phyloP scores from a whole-genome alignment of 2,888 invertebrate species.

The Aporophyla nigra region DNA sequence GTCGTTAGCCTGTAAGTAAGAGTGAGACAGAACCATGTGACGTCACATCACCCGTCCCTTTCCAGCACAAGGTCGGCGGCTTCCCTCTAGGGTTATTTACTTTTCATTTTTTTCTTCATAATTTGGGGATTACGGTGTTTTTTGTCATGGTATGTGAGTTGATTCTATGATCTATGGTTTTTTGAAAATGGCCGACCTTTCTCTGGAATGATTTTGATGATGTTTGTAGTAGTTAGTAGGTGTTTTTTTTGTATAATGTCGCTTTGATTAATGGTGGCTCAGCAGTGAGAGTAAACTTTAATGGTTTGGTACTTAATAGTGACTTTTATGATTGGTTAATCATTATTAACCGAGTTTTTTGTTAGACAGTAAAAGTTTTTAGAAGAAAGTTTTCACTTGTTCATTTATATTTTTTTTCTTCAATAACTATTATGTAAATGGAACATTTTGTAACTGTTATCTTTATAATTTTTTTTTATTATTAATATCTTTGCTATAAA shows the following conservation, averaged over 20 bases:
- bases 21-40: slow-evolving; percentile 68
- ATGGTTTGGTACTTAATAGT: slow-evolving; percentile 40
- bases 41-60: slow-evolving; percentile 71
- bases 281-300: slow-evolving; percentile 60
- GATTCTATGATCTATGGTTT: slow-evolving; percentile 23
- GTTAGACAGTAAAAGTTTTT: slow-evolving; percentile 24
- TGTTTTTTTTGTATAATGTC: slow-evolving; percentile 27
- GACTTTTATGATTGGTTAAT: slow-evolving; percentile 44
- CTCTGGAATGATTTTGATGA: slow-evolving; percentile 16
- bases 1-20: slow-evolving; percentile 72
- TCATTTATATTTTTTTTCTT: neutral
- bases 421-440: neutral
- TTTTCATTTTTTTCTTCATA: slow-evolving; percentile 66
- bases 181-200: slow-evolving; percentile 13
- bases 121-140: slow-evolving; percentile 42
- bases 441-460: slow-evolving; percentile 11
- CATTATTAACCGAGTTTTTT: slow-evolving; percentile 12
- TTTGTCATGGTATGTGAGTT: slow-evolving; percentile 31
- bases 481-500: slow-evolving; percentile 16
- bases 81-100: slow-evolving; percentile 74
- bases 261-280: slow-evolving; percentile 40
- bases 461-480: slow-evolving; percentile 16
- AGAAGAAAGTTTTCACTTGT: slow-evolving; percentile 1
- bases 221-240: slow-evolving; percentile 8
- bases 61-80: slow-evolving; percentile 72